Percentiles rank a stretch among this genome's conserved stretches.
These are phyloP conservation scores for Pipistrellus nathusii DNA, from an alignment of 2,797 vertebrate genomes.

Conservation along the genomic window DNA sequence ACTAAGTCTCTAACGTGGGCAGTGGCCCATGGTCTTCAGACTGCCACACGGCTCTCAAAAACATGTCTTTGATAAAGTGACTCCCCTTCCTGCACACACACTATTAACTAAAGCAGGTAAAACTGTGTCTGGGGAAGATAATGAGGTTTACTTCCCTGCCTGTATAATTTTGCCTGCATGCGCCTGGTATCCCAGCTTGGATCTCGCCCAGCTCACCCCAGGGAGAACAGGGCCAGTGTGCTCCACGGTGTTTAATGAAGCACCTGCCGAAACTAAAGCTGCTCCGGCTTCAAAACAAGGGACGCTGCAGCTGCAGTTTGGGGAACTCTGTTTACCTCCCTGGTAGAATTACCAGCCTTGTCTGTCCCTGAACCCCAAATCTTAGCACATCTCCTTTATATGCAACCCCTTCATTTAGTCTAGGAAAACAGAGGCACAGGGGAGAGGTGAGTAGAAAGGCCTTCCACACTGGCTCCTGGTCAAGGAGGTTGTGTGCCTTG, in stretches of 20 bases:
- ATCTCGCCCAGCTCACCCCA: conserved; percentile 68
- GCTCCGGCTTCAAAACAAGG: conserved; percentile 76
- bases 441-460: not conserved
- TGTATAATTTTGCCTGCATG: conserved; percentile 78
- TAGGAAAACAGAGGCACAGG: not conserved
- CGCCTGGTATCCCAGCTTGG: conserved; percentile 67
- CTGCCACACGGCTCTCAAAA: conserved; percentile 18
- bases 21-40: not conserved
- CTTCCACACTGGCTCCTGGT: not conserved
- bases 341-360: not conserved
- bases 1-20: not conserved
- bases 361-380: not conserved
- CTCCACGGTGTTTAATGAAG: conserved; percentile 74
- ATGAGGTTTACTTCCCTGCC: conserved; percentile 76
- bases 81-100: conserved; percentile 55
- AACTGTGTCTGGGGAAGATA: conserved; percentile 73
- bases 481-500: not conserved
- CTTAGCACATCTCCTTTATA: conserved; percentile 1
- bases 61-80: conserved; percentile 49
- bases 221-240: conserved; percentile 67
- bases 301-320: conserved; percentile 64
- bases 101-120: conserved; percentile 76
- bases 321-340: conserved; percentile 24
- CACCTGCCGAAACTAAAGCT: conserved; percentile 75
- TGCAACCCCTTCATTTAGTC: not conserved